These are phyloP conservation scores for Orchestes rusci DNA, from an alignment of 2,888 invertebrate species.

Conservation along the genomic window DNA sequence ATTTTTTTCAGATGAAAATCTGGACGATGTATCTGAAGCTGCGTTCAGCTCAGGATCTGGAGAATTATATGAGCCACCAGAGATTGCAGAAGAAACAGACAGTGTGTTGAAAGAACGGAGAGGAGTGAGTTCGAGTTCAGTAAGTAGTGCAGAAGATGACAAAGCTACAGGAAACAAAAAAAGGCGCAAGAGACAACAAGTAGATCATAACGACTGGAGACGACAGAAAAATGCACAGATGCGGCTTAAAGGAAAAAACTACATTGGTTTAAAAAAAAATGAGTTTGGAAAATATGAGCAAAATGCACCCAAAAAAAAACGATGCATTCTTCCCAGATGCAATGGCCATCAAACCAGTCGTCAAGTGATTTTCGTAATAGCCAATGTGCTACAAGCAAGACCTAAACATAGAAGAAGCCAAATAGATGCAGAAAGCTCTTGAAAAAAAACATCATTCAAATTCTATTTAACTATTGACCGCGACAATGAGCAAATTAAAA, in stretches of 20 bases:
- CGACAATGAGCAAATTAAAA: neutral
- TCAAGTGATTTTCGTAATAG: neutral
- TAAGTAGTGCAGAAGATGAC: neutral
- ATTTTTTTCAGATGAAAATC: too few relatives aligned
- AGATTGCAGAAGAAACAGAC: too few relatives aligned
- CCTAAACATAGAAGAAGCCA: neutral
- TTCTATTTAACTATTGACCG: neutral
- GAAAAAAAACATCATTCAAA: neutral
- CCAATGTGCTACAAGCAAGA: neutral
- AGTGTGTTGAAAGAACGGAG: neutral
- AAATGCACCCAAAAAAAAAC: too few relatives aligned
- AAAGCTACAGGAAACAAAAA: neutral
- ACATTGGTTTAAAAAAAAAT: neutral
- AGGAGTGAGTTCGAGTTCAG: neutral
- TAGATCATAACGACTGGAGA: neutral
- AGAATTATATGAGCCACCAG: too few relatives aligned
- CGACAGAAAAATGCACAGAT: too few relatives aligned
- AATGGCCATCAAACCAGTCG: too few relatives aligned
- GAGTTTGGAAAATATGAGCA: neutral
- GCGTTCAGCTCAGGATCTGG: too few relatives aligned
- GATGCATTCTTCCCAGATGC: too few relatives aligned
- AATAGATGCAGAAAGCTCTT: neutral
- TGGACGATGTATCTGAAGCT: too few relatives aligned
- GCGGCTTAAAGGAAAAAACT: neutral
- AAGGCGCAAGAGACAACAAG: neutral